These are phyloP conservation scores for Bombus cullumanus DNA, from an alignment of 1,140 invertebrate species.

Conservation along the genomic window DNA sequence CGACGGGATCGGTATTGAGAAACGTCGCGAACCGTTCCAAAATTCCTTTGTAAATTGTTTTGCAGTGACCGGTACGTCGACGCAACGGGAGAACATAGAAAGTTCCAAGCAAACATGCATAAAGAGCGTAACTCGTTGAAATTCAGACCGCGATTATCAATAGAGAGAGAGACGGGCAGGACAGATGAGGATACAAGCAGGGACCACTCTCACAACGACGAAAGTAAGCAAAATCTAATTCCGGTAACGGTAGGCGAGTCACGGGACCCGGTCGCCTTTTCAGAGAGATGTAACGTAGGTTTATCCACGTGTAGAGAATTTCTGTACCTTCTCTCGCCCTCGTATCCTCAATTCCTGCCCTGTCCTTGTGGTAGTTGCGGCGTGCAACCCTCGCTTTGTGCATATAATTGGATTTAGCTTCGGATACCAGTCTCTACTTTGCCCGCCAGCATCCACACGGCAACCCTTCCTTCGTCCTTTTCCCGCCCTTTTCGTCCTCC, in stretches of 20 bases:
- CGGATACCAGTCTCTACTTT: conserved; percentile 60
- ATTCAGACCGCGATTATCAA: conserved; percentile 52
- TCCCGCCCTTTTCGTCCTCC: background rate
- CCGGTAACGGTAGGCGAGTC: conserved; percentile 49
- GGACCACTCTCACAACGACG: conserved; percentile 31
- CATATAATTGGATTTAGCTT: conserved; percentile 76
- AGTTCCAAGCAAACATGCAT: conserved; percentile 37
- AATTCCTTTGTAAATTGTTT: conserved; percentile 51
- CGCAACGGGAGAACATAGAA: conserved; percentile 19
- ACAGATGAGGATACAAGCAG: conserved; percentile 24
- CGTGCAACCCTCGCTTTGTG: conserved; percentile 70
- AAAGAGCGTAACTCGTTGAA: conserved; percentile 45
- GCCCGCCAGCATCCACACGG: conserved; percentile 25
- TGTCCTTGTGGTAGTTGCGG: conserved; percentile 68
- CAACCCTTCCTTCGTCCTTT: conserved; percentile 38
- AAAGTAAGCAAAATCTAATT: conserved; percentile 63
- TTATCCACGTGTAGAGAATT: conserved; percentile 57
- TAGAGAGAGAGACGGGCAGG: conserved; percentile 15
- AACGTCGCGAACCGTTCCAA: conserved; percentile 3
- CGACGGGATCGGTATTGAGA: background rate
- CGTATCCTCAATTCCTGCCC: conserved; percentile 62
- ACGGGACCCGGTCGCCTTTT: conserved; percentile 44
- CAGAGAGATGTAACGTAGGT: conserved; percentile 50
- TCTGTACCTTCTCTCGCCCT: conserved; percentile 48
- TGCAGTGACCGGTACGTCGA: conserved; percentile 20